phyloP scores from a whole-genome alignment of 2,888 invertebrate species.

The Trissolcus japonicus region DNA sequence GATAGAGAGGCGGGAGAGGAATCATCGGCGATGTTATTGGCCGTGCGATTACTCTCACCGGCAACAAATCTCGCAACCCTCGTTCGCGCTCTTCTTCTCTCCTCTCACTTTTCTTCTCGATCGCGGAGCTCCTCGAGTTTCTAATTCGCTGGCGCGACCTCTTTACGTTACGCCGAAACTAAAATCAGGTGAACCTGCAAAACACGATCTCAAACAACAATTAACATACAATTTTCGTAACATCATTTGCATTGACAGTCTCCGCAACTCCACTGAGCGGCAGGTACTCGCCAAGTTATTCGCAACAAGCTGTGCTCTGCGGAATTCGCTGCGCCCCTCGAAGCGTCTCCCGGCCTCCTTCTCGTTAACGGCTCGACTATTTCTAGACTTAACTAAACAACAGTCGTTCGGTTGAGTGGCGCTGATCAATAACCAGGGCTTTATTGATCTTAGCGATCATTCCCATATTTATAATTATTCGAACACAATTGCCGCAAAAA shows the following conservation, averaged over 20 bases:
- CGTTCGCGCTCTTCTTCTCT: conserved; percentile 1
- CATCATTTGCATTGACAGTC: conserved; percentile 12
- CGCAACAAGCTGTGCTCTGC: conserved; percentile 65
- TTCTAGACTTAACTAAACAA: conserved; percentile 43
- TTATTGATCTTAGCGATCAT: conserved; percentile 16
- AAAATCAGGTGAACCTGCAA: too few relatives aligned
- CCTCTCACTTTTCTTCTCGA: conserved; percentile 16
- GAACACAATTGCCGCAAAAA: background rate
- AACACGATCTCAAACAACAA: too few relatives aligned
- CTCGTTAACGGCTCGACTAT: conserved; percentile 61
- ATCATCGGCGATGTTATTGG: conserved; percentile 37
- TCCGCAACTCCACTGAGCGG: background rate
- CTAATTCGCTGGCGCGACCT: conserved; percentile 22
- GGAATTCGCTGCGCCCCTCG: conserved; percentile 53
- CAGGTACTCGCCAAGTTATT: conserved; percentile 65
- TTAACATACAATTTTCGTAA: too few relatives aligned
- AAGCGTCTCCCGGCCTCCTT: conserved; percentile 38
- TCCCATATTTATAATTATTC: too few relatives aligned
- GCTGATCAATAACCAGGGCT: conserved; percentile 27
- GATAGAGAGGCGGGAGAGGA: background rate
- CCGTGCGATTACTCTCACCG: conserved; percentile 41
- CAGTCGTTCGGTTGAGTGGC: conserved; percentile 14
- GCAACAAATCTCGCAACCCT: conserved; percentile 39
- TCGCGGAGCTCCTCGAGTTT: background rate
- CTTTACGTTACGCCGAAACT: conserved; percentile 7